phyloP scores from a whole-genome alignment of 1,140 invertebrate genomes.

The Chironomus striatipennis region DNA sequence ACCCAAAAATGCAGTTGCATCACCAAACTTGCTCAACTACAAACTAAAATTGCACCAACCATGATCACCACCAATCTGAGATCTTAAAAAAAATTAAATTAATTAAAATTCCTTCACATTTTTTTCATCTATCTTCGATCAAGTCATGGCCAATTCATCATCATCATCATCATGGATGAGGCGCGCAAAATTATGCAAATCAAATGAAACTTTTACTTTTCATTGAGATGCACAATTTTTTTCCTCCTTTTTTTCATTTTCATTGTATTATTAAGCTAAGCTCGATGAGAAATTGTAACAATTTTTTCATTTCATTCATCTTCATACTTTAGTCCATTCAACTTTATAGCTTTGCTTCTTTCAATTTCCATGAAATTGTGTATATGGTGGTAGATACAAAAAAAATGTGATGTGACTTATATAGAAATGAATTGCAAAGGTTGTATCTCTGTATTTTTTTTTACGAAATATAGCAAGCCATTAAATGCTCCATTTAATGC shows the following conservation, averaged over 20 bases:
- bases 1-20: too few species aligned
- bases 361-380: neutral
- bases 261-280: neutral
- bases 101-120: too few species aligned
- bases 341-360: neutral
- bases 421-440: neutral
- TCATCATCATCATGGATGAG: too few species aligned
- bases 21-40: too few species aligned
- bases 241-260: neutral
- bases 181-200: neutral
- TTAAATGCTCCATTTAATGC: neutral
- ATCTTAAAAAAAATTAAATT: too few species aligned
- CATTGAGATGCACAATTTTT: neutral
- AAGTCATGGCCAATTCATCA: too few species aligned
- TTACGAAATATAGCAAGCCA: neutral
- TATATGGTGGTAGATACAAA: too few species aligned
- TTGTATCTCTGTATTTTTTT: neutral
- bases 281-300: neutral
- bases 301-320: neutral
- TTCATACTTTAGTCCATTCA: neutral
- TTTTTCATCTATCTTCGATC: too few species aligned
- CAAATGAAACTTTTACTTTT: neutral
- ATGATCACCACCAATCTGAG: too few species aligned
- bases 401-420: neutral
- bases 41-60: too few species aligned